Evolutionary conservation across 2,797 vertebrate genomes (phyloP).

Genomic region (Melanotaenia boesemani): DNA sequence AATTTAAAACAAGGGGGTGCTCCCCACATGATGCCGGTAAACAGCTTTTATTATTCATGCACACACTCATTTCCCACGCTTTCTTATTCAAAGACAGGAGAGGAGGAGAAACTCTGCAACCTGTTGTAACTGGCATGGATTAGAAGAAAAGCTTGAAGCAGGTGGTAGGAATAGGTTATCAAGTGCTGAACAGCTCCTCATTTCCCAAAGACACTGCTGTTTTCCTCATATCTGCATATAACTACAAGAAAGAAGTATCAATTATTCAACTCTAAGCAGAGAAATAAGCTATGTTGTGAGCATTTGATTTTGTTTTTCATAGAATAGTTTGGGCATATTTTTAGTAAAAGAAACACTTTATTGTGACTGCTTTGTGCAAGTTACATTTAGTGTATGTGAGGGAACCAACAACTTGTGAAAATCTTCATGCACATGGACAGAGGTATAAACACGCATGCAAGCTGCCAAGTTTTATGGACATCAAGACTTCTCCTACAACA

Average conservation of each 20-base stretch:
- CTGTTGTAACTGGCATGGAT: conserved; percentile 59
- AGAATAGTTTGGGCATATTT: neutral
- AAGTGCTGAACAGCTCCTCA: conserved; percentile 35
- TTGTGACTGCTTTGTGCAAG: neutral
- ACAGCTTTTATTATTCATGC: conserved; percentile 76
- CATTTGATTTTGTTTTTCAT: neutral
- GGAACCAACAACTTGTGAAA: neutral
- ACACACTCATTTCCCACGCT: conserved; percentile 42
- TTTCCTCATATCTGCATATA: conserved; percentile 49
- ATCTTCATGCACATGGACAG: neutral
- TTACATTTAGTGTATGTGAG: neutral
- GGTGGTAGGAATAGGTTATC: conserved; percentile 66
- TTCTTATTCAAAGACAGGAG: conserved; percentile 54
- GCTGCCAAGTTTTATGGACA: neutral
- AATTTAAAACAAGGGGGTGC: conserved; percentile 50
- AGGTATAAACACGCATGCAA: conserved; percentile 2
- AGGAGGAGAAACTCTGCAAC: conserved; percentile 55
- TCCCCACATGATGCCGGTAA: conserved; percentile 64
- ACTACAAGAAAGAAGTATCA: conserved; percentile 24
- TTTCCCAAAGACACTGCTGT: conserved; percentile 20
- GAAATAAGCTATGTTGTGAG: conserved; percentile 22
- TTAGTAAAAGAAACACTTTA: neutral
- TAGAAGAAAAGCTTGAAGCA: conserved; percentile 53
- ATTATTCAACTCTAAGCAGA: conserved; percentile 22
- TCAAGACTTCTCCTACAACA: neutral